Base-by-base conservation (phyloP, 2,113 vertebrate genomes). In the Pionites leucogaster region DNA sequence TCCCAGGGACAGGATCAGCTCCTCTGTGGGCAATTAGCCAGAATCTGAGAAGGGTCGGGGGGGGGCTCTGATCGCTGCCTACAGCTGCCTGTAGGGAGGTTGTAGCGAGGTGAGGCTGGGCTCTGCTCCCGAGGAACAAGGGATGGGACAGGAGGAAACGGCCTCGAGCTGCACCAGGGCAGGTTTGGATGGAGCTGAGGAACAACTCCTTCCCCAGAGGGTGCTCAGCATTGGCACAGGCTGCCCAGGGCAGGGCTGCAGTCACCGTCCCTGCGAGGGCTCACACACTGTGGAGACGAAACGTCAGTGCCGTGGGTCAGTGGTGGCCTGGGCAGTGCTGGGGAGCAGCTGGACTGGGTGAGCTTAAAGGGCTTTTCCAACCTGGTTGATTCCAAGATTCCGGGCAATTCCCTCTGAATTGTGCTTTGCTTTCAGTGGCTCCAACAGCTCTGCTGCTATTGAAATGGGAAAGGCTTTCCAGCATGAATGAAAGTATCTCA, bases 241-340 rank as follows among this genome's bases (percentile, higher is more conserved):
- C 47, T 49, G 47, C 47, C 24, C 47, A 25, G 47, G 47, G 47
- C 24, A 49, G 47, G 1, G 47, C 47, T 49, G 47, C 23, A 49
- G 47, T 25, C 47, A 49, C 47, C 1, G 13, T 24, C 49, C 49
- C 49, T 49, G 49, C 24, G 1, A 24, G 49, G 5, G 49, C 4
- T 8, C 49, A 49, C 49, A 49, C 23, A 12, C 11, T 0, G 11
- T 33, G 31, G 31, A 57, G 18, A 0, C 5, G 8, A 57, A 19
- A 19, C 55, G 33, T n/a, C 33, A n/a, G 55, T 59, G 33, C 57
- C 33, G 2, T 23, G 57, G 33, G 33, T 9, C 9, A 59, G 13
- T 9, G 57, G 33, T 59, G 55, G 57, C 57, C 57, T 59, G 3
- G 57, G 57, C 57, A 59, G 13, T 9, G 33, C 57, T n/a, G 55